These are phyloP conservation scores for Cremastinae sp. DNA, from an alignment of 2,888 invertebrate genomes.

Conservation along the genomic window DNA sequence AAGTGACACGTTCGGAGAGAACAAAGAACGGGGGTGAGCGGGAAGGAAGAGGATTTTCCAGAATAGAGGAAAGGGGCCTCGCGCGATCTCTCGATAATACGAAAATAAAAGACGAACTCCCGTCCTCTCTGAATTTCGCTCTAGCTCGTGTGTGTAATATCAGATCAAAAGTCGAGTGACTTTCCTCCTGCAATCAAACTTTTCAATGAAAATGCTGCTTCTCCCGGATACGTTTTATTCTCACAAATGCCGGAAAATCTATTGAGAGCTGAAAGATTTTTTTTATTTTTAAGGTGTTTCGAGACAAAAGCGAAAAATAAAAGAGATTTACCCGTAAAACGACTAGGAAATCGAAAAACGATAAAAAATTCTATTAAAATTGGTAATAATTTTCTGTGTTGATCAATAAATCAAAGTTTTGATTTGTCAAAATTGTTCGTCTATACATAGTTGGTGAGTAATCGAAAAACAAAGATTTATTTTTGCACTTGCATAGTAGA, in stretches of 20 bases:
- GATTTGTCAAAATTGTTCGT: no score
- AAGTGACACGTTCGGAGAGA: slow-evolving; percentile 26
- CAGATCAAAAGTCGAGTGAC: slow-evolving; percentile 51
- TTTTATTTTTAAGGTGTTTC: no score
- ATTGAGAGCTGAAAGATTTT: no score
- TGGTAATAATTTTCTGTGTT: no score
- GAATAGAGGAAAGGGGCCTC: slow-evolving; percentile 19
- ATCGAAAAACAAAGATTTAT: no score
- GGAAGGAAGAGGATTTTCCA: slow-evolving; percentile 3
- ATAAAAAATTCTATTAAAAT: no score
- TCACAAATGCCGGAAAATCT: not conserved
- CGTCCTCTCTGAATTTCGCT: not conserved
- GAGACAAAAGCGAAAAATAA: no score
- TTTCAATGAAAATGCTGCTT: slow-evolving; percentile 34
- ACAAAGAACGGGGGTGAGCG: not conserved
- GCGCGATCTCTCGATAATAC: slow-evolving; percentile 54
- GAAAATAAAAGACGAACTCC: slow-evolving; percentile 54
- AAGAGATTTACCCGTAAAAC: no score
- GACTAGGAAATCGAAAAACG: no score
- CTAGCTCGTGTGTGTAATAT: slow-evolving; percentile 18
- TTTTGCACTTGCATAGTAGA: no score
- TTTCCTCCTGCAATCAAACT: slow-evolving; percentile 55
- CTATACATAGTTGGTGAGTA: no score
- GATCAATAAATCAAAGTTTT: no score
- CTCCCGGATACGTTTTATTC: not conserved